A percentile compares a stretch with the other conserved stretches of the same genome.
Conservation (phyloP, 2,797 vertebrate species). For the Chelon labrosus region DNA sequence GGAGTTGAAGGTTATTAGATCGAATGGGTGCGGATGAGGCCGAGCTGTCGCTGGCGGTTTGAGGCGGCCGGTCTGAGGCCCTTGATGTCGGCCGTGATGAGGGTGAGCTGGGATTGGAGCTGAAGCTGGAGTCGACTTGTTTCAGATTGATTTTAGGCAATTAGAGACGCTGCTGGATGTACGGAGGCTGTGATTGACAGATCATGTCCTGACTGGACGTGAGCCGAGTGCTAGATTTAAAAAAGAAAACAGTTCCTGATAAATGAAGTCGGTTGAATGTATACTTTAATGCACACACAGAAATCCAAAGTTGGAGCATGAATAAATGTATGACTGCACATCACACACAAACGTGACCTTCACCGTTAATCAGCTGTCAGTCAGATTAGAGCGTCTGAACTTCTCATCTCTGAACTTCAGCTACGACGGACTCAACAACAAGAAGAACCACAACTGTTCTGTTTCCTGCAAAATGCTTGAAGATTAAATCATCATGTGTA, state of each 20-base stretch:
- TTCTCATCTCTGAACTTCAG: too few relatives aligned
- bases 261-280: constrained; percentile 2
- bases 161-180: constrained; percentile 66
- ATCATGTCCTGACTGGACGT: constrained; percentile 64
- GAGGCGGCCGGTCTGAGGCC: constrained; percentile 50
- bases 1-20: constrained; percentile 75
- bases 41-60: constrained; percentile 63
- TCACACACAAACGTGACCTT: constrained; percentile 3
- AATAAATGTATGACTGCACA: constrained; percentile 2
- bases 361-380: constrained; percentile 21
- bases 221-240: constrained; percentile 30
- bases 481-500: too few relatives aligned
- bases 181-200: constrained; percentile 64
- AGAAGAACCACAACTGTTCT: too few relatives aligned
- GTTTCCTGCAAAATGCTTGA: too few relatives aligned
- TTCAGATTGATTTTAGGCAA: constrained; percentile 71
- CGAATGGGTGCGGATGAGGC: constrained; percentile 66
- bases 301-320: too few relatives aligned
- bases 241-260: background rate
- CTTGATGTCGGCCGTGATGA: constrained; percentile 71
- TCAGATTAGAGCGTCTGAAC: background rate
- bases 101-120: constrained; percentile 62
- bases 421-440: too few relatives aligned
- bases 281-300: too few relatives aligned
- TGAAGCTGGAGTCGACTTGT: constrained; percentile 56